A percentile compares a stretch with the other conserved stretches of the same genome.
phyloP scores from a whole-genome alignment of 2,888 invertebrate species.

The Chelonus formosanus region DNA sequence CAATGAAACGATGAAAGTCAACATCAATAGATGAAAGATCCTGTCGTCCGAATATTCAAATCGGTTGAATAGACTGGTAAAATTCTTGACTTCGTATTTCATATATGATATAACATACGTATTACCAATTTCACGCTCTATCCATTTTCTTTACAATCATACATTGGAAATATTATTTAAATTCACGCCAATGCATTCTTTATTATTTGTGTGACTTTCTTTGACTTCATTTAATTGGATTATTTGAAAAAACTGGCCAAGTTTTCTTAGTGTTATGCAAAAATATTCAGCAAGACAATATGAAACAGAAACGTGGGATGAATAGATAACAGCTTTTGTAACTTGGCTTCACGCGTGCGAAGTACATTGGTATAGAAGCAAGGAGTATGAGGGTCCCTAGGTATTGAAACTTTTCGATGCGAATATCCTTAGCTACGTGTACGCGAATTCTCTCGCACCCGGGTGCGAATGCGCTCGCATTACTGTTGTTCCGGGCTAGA shows the following conservation, averaged over 20 bases:
- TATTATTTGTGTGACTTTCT: too few species aligned
- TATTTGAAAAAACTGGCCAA: not conserved
- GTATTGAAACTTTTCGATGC: conserved; percentile 34
- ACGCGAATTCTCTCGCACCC: conserved; percentile 21
- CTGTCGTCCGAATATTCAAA: not conserved
- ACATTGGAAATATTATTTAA: not conserved
- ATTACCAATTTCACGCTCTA: conserved; percentile 24
- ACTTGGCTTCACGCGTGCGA: conserved; percentile 16
- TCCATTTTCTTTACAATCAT: not conserved
- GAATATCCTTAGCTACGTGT: conserved; percentile 30
- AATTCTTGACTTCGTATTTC: not conserved
- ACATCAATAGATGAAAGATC: conserved; percentile 9
- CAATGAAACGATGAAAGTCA: conserved; percentile 34
- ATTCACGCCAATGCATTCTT: not conserved
- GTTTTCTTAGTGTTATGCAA: not conserved
- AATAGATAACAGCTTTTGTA: conserved; percentile 22
- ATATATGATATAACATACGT: conserved; percentile 9
- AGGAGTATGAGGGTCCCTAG: conserved; percentile 15
- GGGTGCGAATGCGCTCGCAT: conserved; percentile 25
- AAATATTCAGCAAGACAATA: conserved; percentile 2
- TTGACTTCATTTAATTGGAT: not conserved
- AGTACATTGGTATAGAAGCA: not conserved
- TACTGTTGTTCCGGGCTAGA: conserved; percentile 25
- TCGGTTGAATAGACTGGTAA: too few species aligned
- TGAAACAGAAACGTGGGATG: not conserved